Base-by-base conservation (phyloP, 2,113 vertebrate genomes). In the Isurus oxyrinchus region DNA sequence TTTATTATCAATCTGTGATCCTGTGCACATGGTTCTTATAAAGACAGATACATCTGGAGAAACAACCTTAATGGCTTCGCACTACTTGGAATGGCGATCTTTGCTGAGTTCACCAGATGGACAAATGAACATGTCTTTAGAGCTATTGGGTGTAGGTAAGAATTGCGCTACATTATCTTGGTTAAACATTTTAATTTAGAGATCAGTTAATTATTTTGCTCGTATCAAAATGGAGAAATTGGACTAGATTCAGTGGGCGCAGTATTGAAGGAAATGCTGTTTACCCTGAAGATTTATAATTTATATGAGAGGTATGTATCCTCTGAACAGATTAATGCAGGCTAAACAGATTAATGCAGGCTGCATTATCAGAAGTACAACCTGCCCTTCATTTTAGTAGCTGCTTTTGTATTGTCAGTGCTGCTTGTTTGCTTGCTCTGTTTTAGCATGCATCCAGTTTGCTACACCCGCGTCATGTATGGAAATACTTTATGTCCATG, bases 141-240 rank as follows among this genome's bases (percentile, higher is more conserved):
- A 99, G 95, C 98, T 99, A 96, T 98, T 99, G 97, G 99, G 99
- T 98, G 99, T 99, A 96, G 99, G 99, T 99, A 97, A 98, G 98
- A 93, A 96, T 95, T 25, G 5, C 44, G 44, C 49, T 96, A 1
- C 53, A 72, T 27, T 31, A 49, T 16, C 59, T 88, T 53, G 59
- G 40, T 96, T 63, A 40, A 93, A 93, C n/a, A 63, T 94, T 94
- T 94, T 23, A 21, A 66, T 94, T 63, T 84, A 3, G 40, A 44
- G 81, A 44, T 84, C 7, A 61, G 53, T 94, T 93, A 53, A 88
- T 88, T 90, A 31, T 90, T 88, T 55, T 27, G 3, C 55, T 49
- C 55, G 10, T 88, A 8, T 23, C 19, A 23, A n/a, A 49, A 86
- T 55, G 25, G 27, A 88, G 67, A 72, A 72, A 72, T 72, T 72